Evolutionary conservation across 1,140 invertebrate species (phyloP).

Genomic region (Penaeus japonicus): DNA sequence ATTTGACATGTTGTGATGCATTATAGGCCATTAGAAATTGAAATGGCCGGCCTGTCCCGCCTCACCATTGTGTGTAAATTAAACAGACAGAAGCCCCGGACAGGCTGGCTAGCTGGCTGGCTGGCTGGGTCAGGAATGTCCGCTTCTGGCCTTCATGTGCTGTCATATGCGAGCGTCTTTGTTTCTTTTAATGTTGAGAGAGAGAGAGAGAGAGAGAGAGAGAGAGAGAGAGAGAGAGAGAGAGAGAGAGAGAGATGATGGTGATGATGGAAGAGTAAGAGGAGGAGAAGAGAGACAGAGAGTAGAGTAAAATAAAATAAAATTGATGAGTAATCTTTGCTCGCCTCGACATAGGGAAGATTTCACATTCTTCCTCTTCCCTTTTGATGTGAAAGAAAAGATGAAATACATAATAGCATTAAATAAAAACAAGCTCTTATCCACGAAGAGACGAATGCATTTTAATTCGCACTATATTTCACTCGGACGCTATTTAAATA

Average conservation of each 20-base stretch:
- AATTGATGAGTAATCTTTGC: neutral
- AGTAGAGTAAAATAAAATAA: neutral
- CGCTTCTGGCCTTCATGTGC: neutral
- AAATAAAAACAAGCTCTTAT: no score
- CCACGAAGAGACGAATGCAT: no score
- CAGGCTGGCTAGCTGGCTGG: neutral
- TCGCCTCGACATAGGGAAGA: no score
- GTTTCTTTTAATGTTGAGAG: no score
- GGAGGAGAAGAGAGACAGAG: neutral
- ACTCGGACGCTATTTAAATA: no score
- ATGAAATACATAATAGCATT: no score
- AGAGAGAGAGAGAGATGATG: neutral
- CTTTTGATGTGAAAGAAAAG: no score
- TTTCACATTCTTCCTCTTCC: no score
- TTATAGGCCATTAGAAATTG: constrained; percentile 47
- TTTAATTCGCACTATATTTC: no score
- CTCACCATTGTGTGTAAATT: constrained; percentile 42
- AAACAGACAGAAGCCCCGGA: constrained; percentile 43
- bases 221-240: neutral
- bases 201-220: neutral
- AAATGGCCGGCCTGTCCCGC: constrained; percentile 33
- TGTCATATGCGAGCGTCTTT: neutral
- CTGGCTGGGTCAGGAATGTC: neutral
- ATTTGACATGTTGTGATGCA: constrained; percentile 50
- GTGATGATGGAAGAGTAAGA: neutral